Percentiles rank a stretch among this genome's conserved stretches.
Evolutionary conservation across 2,888 invertebrate species (phyloP).

Genomic region (Azorinus chamasolen): DNA sequence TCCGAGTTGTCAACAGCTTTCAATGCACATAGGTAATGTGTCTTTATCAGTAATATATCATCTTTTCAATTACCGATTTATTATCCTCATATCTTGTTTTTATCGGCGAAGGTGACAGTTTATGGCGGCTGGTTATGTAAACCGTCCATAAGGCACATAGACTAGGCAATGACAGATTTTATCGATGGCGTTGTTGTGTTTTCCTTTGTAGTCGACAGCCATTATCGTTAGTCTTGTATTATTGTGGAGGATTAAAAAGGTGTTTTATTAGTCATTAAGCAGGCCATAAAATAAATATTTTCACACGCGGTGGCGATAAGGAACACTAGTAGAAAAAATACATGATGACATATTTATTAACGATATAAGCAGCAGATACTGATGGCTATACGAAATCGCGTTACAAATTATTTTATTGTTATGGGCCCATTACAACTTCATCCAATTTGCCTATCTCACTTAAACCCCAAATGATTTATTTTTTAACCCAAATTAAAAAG

Average conservation of each 20-base stretch:
- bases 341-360: too few species aligned
- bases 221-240: slow-evolving; percentile 49
- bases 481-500: too few species aligned
- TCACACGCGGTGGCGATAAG: slow-evolving; percentile 4
- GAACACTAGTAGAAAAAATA: neutral
- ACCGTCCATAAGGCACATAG: slow-evolving; percentile 39
- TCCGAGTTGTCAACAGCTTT: slow-evolving; percentile 1
- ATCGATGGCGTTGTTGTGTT: slow-evolving; percentile 17
- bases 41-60: slow-evolving; percentile 45
- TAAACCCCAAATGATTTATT: too few species aligned
- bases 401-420: too few species aligned
- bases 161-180: slow-evolving; percentile 48
- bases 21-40: slow-evolving; percentile 9
- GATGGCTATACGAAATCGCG: too few species aligned
- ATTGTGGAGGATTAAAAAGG: slow-evolving; percentile 35
- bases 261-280: slow-evolving; percentile 38
- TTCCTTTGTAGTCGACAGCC: slow-evolving; percentile 20
- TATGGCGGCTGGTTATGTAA: slow-evolving; percentile 40
- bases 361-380: too few species aligned
- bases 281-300: slow-evolving; percentile 52
- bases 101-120: slow-evolving; percentile 38
- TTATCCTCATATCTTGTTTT: slow-evolving; percentile 47
- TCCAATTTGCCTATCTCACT: too few species aligned
- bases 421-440: too few species aligned
- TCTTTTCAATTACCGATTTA: slow-evolving; percentile 59